Base-by-base conservation (phyloP, 2,113 vertebrate species). In the Struthio camelus region DNA sequence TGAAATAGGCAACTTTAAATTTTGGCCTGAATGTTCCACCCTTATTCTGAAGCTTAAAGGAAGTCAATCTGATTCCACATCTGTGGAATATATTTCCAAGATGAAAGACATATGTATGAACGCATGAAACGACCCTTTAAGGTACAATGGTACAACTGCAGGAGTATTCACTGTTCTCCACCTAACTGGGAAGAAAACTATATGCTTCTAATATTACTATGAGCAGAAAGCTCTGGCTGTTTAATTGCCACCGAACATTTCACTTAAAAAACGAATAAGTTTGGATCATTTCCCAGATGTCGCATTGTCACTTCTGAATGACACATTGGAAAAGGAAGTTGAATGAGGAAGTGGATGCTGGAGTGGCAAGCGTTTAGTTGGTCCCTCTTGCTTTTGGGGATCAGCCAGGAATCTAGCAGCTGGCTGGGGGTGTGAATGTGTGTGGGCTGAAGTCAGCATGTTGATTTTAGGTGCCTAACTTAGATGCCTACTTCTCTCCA, bases 261-360 rank as follows among this genome's bases (percentile, higher is more conserved):
- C 62, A 75, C 67, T 85, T 94, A 20, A 80, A 82, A 96, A 94
- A 85, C 34, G 11, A 50, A 71, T 20, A 67, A 25, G 86, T 88
- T 91, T 97, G 95, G 94, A 94, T 15, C 46, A 5, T 78, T 91
- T 96, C 95, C 93, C 90, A 86, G 75, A 89, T 97, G 94, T 73
- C 36, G 0, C 59, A 40, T 67, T 96, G 95, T 95, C 97, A 96
- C 79, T 95, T 95, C 82, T 96, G 95, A 96, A 90, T 96, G 96
- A 93, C 96, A 95, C 8, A 6, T 84, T 97, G 85, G 94, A 97
- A 97, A 89, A 95, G 89, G 93, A 97, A 96, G 80, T 94, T 69
- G 80, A 94, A 96, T 1, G 27, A 86, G 86, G 87, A 96, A 92
- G 78, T 8, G 10, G 54, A 70, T 75, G 90, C 79, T 86, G 58